These are phyloP conservation scores for Pandemis corylana DNA, from an alignment of 2,888 invertebrate genomes.

Conservation along the genomic window DNA sequence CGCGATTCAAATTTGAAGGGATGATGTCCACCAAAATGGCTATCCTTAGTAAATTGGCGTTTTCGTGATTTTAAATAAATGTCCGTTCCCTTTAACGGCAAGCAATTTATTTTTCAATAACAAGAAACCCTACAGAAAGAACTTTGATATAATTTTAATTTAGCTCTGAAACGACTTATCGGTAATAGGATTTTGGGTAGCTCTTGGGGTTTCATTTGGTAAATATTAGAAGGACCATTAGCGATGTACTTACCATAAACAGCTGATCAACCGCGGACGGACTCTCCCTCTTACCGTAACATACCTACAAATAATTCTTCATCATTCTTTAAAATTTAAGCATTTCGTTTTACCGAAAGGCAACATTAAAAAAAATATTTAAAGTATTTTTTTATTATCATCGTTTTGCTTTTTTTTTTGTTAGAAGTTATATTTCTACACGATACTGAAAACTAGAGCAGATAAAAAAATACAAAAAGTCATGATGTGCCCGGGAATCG, in stretches of 20 bases:
- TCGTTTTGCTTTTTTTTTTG: too few species aligned
- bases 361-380: too few species aligned
- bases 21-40: not conserved
- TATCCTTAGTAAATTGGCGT: not conserved
- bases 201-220: not conserved
- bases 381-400: too few species aligned
- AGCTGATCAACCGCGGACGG: too few species aligned
- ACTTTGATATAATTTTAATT: slow-evolving; percentile 13
- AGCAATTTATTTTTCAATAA: slow-evolving; percentile 21
- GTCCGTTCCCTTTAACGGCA: not conserved
- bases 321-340: too few species aligned
- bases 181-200: slow-evolving; percentile 7
- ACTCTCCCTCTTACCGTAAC: too few species aligned
- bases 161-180: slow-evolving; percentile 1
- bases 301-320: too few species aligned
- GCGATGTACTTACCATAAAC: not conserved
- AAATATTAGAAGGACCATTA: not conserved
- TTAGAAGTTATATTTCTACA: too few species aligned
- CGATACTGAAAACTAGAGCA: too few species aligned
- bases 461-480: too few species aligned
- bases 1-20: not conserved
- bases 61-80: slow-evolving; percentile 3
- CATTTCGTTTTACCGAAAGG: too few species aligned
- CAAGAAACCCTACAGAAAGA: not conserved
- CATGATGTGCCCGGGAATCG: too few species aligned